phyloP scores from a whole-genome alignment of 2,113 vertebrate genomes.

The Amia ocellicauda region DNA sequence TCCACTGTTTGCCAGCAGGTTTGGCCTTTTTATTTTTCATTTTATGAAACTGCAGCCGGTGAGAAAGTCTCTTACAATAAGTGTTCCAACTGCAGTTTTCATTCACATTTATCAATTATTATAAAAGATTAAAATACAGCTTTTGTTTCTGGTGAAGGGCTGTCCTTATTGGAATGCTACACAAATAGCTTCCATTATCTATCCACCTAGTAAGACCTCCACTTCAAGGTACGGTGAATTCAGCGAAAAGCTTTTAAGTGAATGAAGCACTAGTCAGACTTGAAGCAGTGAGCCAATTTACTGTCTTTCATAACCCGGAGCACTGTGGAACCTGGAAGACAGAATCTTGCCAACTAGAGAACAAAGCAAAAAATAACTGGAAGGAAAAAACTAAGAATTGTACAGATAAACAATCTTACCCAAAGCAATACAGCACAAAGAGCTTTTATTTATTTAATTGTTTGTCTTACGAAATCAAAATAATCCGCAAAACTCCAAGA shows the following conservation, averaged over 20 bases:
- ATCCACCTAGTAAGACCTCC: constrained; percentile 12
- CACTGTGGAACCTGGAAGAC: constrained; percentile 5
- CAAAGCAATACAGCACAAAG: too few relatives aligned
- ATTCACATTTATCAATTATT: not conserved
- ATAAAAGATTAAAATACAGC: too few relatives aligned
- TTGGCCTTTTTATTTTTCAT: too few relatives aligned
- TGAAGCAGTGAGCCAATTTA: constrained; percentile 11
- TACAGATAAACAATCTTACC: not conserved
- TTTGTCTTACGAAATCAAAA: too few relatives aligned
- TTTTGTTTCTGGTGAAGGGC: too few relatives aligned
- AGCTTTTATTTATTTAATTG: too few relatives aligned
- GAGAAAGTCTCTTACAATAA: too few relatives aligned
- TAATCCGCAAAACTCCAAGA: too few relatives aligned
- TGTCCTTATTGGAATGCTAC: constrained; percentile 25
- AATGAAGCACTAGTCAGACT: constrained; percentile 13
- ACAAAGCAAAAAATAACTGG: not conserved
- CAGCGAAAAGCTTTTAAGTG: constrained; percentile 19
- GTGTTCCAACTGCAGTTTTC: constrained; percentile 21
- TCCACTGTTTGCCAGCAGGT: too few relatives aligned
- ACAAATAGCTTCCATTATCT: constrained; percentile 16
- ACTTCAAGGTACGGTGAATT: constrained; percentile 5
- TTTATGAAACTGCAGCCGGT: too few relatives aligned
- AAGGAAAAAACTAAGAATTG: not conserved
- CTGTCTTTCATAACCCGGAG: constrained; percentile 11
- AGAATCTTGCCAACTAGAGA: not conserved